Evolutionary conservation across 2,888 invertebrate species (phyloP).

Genomic region (Pherbina coryleti): DNA sequence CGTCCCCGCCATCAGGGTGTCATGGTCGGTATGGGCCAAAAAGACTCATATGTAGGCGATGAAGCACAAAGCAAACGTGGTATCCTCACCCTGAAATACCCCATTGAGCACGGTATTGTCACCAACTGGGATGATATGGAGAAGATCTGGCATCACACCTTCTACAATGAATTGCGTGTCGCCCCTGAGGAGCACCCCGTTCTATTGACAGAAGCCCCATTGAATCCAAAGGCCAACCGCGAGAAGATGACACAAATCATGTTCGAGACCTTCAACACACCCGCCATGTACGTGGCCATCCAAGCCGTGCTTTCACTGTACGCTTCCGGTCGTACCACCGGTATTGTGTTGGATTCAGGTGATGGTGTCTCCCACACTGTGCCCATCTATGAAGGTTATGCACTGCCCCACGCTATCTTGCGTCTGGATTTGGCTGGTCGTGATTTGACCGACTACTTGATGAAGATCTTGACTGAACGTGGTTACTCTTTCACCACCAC

Average conservation of each 20-base stretch:
- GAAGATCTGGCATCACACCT: constrained; percentile 99
- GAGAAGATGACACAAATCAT: constrained; percentile 95
- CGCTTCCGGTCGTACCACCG: constrained; percentile 96
- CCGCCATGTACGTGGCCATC: constrained; percentile 94
- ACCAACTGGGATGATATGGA: constrained; percentile 99
- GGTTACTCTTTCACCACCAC: constrained; percentile 94
- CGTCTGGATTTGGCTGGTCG: constrained; percentile 94
- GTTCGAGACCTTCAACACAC: constrained; percentile 94
- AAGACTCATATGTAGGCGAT: constrained; percentile 89
- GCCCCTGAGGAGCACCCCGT: constrained; percentile 95
- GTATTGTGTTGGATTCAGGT: constrained; percentile 95
- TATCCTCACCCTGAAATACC: constrained; percentile 95
- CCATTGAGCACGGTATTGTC: constrained; percentile 97
- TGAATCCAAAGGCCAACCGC: constrained; percentile 89
- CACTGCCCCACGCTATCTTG: constrained; percentile 92
- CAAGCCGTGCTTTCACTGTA: constrained; percentile 94
- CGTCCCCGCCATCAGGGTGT: constrained; percentile 89
- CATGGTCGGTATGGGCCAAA: constrained; percentile 95
- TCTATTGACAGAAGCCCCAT: constrained; percentile 87
- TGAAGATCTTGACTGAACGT: constrained; percentile 94
- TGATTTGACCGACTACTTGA: constrained; percentile 92
- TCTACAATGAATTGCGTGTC: constrained; percentile 97
- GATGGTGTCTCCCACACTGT: constrained; percentile 97
- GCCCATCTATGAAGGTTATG: constrained; percentile 96
- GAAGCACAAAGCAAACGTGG: constrained; percentile 89